Evolutionary conservation across 2,888 invertebrate species (phyloP).

Genomic region (Stenoptilia bipunctidactyla): DNA sequence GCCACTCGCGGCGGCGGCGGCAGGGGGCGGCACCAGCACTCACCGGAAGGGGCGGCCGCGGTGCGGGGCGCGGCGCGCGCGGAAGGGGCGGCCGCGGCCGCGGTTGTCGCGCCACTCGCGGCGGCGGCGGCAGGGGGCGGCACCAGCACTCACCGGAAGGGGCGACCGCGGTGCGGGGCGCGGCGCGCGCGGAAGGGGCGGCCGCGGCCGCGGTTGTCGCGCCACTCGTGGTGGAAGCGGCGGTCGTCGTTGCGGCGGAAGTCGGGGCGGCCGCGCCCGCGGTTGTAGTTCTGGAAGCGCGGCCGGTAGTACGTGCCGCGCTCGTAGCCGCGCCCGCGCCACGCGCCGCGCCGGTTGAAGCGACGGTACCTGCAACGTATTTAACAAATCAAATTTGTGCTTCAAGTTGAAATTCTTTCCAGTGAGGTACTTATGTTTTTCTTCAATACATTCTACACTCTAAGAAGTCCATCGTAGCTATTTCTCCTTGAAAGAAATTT

Average conservation of each 20-base stretch:
- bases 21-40: conserved; percentile 32
- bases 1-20: conserved; percentile 38
- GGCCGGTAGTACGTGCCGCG: conserved; percentile 86
- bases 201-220: conserved; percentile 48
- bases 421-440: too few relatives aligned
- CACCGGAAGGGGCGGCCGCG: conserved; percentile 60
- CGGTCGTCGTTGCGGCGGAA: conserved; percentile 49
- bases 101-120: conserved; percentile 39
- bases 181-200: conserved; percentile 46
- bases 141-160: conserved; percentile 41
- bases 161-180: conserved; percentile 48
- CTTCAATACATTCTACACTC: too few relatives aligned
- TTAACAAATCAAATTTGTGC: too few relatives aligned
- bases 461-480: too few relatives aligned
- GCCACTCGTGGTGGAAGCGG: conserved; percentile 39
- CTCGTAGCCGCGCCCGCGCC: conserved; percentile 74
- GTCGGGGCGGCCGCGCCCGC: conserved; percentile 61
- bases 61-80: conserved; percentile 45
- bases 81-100: conserved; percentile 49
- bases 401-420: too few relatives aligned
- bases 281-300: conserved; percentile 77
- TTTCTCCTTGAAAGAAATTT: too few relatives aligned
- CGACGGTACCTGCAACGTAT: conserved; percentile 52
- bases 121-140: conserved; percentile 43
- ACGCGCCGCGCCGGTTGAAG: conserved; percentile 59